phyloP scores from a whole-genome alignment of 2,113 vertebrate genomes.

The Dromiciops gliroides region DNA sequence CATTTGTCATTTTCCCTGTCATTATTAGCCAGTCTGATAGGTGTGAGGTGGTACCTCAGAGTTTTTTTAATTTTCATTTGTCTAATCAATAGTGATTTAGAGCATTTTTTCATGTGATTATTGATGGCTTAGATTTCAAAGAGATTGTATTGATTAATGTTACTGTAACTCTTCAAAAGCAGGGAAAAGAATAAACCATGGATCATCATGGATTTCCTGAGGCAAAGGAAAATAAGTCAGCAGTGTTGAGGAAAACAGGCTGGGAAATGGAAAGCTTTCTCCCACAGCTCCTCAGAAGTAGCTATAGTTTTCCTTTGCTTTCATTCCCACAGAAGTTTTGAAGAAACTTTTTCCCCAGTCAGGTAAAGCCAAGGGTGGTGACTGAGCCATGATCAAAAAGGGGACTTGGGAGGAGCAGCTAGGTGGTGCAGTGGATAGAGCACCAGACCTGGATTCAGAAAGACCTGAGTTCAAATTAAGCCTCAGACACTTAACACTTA shows the following conservation, averaged over 20 bases:
- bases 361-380: not conserved
- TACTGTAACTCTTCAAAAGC: not conserved
- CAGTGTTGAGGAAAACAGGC: not conserved
- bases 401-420: too few relatives aligned
- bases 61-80: not conserved
- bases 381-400: not conserved
- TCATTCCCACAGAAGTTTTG: not conserved
- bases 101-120: not conserved
- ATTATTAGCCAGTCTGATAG: not conserved
- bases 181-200: not conserved
- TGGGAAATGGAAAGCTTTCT: not conserved
- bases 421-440: too few relatives aligned
- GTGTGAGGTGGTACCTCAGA: not conserved
- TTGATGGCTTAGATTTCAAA: not conserved
- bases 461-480: too few relatives aligned
- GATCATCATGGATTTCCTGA: not conserved
- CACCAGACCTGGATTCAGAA: too few relatives aligned
- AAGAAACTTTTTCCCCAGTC: not conserved
- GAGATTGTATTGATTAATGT: too few relatives aligned
- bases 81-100: not conserved
- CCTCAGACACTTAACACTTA: too few relatives aligned
- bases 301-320: not conserved
- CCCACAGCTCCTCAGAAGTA: not conserved
- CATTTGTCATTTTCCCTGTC: not conserved
- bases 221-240: not conserved